Percentiles rank a stretch among this genome's conserved stretches.
Conservation (phyloP, 2,113 vertebrate genomes). For the Clarias magur region DNA sequence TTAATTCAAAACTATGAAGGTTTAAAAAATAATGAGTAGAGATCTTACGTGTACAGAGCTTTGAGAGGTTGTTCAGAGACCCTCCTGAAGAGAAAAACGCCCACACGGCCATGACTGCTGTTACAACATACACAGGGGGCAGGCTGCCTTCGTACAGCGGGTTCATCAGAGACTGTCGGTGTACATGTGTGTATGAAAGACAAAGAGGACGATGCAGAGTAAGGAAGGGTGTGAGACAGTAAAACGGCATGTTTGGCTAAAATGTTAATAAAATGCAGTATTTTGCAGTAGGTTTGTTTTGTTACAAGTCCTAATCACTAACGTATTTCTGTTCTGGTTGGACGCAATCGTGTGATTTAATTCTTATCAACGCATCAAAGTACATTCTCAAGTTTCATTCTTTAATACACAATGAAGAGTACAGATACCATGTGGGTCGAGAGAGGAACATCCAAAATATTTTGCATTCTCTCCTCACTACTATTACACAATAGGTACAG, state of each 20-base stretch:
- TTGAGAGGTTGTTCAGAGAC: conserved; percentile 67
- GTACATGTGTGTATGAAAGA: neutral
- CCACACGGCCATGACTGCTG: conserved; percentile 66
- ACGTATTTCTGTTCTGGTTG: neutral
- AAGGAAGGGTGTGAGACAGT: neutral
- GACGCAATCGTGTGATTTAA: neutral
- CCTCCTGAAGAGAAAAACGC: conserved; percentile 73
- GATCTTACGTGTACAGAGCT: conserved; percentile 72
- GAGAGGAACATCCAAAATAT: neutral
- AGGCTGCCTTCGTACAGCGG: conserved; percentile 74
- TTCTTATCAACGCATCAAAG: neutral
- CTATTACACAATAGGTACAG: neutral
- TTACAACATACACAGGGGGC: conserved; percentile 72
- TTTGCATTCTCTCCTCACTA: neutral
- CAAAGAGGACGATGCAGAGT: too few relatives aligned
- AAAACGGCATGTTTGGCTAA: neutral
- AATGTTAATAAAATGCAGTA: neutral
- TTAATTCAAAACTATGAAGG: neutral
- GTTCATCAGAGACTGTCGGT: conserved; percentile 72
- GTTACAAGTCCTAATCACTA: neutral
- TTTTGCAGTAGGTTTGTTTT: neutral
- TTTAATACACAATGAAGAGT: neutral
- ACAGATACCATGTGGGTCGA: neutral
- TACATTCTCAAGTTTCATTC: neutral
- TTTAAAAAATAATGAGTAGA: neutral